Evolutionary conservation across 2,113 vertebrate species (phyloP).

Genomic region (Hylia prasina): DNA sequence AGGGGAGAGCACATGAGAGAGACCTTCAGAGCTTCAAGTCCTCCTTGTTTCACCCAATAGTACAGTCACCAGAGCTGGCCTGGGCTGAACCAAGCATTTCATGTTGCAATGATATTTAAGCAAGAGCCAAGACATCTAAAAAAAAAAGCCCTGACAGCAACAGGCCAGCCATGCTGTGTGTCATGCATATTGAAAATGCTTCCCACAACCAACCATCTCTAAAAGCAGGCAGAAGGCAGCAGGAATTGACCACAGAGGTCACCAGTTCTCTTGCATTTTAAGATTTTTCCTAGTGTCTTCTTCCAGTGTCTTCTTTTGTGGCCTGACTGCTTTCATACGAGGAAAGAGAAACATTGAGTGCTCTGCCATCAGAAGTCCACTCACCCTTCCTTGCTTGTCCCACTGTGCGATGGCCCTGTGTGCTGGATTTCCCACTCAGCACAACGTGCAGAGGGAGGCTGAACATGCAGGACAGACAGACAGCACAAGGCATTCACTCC

Average conservation of each 20-base stretch:
- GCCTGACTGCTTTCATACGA: rapidly evolving
- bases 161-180: neutral
- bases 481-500: neutral
- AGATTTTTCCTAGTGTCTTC: neutral
- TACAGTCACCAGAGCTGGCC: neutral
- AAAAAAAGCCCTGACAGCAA: neutral
- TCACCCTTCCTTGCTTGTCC: constrained; percentile 19
- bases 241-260: neutral
- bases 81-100: neutral
- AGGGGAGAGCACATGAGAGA: neutral
- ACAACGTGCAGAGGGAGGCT: neutral
- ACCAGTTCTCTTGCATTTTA: neutral
- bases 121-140: neutral
- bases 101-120: neutral
- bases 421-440: neutral
- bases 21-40: neutral
- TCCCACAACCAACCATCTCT: neutral
- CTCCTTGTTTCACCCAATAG: neutral
- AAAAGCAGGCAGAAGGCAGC: neutral
- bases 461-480: neutral
- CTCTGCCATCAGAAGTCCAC: neutral
- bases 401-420: neutral
- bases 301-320: neutral
- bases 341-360: neutral
- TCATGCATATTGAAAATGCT: neutral